Conservation (phyloP, 2,113 vertebrate species). For the Cavia porcellus region DNA sequence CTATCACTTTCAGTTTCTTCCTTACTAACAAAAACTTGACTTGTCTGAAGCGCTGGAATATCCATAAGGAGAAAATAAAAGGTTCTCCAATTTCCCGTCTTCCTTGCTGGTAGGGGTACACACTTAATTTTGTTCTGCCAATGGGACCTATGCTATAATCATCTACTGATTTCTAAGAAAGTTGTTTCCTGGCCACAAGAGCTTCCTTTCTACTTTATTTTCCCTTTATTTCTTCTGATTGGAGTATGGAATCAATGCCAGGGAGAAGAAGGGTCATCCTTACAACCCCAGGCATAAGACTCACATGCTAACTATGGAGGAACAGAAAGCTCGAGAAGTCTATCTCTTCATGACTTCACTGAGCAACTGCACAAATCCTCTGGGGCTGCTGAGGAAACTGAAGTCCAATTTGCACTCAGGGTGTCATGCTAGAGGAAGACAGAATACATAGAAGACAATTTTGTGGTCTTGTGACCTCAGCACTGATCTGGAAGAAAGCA, state of each 20-base stretch:
- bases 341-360: background rate
- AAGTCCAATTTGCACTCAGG: background rate
- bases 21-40: background rate
- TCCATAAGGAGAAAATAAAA: background rate
- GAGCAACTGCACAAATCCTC: background rate
- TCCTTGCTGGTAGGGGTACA: background rate
- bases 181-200: background rate
- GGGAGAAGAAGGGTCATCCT: too few relatives aligned
- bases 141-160: background rate
- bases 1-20: background rate
- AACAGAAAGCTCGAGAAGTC: background rate
- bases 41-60: background rate
- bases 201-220: background rate
- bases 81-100: background rate
- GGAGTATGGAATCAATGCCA: background rate
- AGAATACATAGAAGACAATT: background rate
- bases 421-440: background rate
- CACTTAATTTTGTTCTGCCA: background rate
- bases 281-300: background rate
- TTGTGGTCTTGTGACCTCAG: background rate
- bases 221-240: background rate
- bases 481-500: background rate
- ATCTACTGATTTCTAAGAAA: background rate
- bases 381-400: background rate
- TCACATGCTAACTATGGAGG: accelerated